Evolutionary conservation across 2,888 invertebrate species (phyloP).

Genomic region (Chloromyia formosa): DNA sequence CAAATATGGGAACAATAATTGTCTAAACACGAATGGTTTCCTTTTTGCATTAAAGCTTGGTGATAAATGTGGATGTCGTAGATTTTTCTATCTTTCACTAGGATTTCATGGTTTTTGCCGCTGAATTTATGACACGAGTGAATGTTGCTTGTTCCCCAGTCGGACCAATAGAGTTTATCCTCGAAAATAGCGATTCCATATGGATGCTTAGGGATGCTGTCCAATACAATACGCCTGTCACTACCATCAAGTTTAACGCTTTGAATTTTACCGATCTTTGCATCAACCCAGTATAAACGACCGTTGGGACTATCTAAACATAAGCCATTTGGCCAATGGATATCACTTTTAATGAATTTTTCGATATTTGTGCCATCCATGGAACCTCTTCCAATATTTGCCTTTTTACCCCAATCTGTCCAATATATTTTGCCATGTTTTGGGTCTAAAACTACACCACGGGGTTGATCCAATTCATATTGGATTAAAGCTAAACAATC

Average conservation of each 20-base stretch:
- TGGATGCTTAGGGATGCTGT: constrained; percentile 78
- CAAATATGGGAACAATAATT: constrained; percentile 81
- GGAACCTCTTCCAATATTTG: constrained; percentile 78
- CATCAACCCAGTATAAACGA: constrained; percentile 91
- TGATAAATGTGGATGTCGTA: constrained; percentile 78
- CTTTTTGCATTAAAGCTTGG: constrained; percentile 69
- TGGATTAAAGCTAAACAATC: constrained; percentile 73
- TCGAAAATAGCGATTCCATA: constrained; percentile 88
- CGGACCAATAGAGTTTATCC: constrained; percentile 89
- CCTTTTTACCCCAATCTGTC: constrained; percentile 84
- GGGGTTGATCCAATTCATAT: constrained; percentile 71
- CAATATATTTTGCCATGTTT: constrained; percentile 84
- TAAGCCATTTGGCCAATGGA: constrained; percentile 86
- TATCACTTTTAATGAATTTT: constrained; percentile 71
- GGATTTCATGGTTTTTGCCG: constrained; percentile 69
- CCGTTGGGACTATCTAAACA: constrained; percentile 81
- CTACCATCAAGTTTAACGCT: constrained; percentile 72
- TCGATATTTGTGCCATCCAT: constrained; percentile 83
- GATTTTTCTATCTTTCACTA: constrained; percentile 66
- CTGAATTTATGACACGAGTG: constrained; percentile 81
- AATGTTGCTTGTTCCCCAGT: constrained; percentile 81
- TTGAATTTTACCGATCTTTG: constrained; percentile 73
- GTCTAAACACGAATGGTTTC: constrained; percentile 70
- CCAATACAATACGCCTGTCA: constrained; percentile 69
- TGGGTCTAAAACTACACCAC: constrained; percentile 76